phyloP scores from a whole-genome alignment of 2,888 invertebrate species.

The Lycocerus yunnanus region DNA sequence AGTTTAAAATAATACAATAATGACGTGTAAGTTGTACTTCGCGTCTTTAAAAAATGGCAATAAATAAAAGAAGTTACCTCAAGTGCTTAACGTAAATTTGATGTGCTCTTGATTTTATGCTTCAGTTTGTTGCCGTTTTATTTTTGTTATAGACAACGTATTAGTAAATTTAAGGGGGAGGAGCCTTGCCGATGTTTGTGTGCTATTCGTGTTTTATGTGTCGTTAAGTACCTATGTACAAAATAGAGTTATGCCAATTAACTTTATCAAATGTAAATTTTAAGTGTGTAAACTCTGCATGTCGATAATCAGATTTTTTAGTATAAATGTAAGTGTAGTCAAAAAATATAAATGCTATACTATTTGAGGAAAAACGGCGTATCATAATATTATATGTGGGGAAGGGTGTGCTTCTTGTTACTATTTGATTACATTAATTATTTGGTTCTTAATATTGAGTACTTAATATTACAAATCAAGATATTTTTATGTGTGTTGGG shows the following conservation, averaged over 20 bases:
- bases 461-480: not conserved
- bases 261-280: conserved; percentile 1
- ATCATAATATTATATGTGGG: not conserved
- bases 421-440: not conserved
- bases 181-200: not conserved
- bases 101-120: not conserved
- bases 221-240: not conserved
- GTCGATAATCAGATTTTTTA: not conserved
- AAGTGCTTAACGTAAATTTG: conserved; percentile 1
- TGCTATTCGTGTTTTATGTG: not conserved
- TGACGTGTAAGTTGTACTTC: not conserved
- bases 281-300: not conserved
- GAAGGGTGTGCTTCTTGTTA: not conserved
- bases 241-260: not conserved
- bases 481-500: not conserved
- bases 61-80: not conserved
- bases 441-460: not conserved
- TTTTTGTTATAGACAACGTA: not conserved
- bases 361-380: not conserved
- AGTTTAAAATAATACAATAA: not conserved
- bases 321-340: not conserved
- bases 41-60: conserved; percentile 2
- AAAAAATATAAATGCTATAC: not conserved
- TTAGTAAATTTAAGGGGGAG: not conserved
- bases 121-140: not conserved